Evolutionary conservation across 2,797 vertebrate species (phyloP), one percentile per base, ranked within the genome.

Genomic region (Pyrrhura leucotis): DNA sequence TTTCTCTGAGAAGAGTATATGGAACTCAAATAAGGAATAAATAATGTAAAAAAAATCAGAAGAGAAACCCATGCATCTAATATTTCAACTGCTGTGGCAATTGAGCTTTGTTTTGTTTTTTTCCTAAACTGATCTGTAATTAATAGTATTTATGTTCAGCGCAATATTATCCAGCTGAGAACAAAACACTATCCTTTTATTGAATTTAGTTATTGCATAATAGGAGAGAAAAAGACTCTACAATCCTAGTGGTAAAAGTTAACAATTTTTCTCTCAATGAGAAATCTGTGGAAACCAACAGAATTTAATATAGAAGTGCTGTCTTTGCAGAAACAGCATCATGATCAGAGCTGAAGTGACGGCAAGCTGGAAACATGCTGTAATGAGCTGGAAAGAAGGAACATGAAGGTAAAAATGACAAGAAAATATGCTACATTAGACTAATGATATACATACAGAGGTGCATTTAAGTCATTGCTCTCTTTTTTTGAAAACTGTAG

Each of bases 381-480:
- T 80, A 95, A 90, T 76, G 91, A 90, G 39, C 73, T 86, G 77
- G 56, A 94, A 90, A 94, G 71, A 82, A 51, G 50, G 54, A 94
- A 84, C 15, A 48, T 51, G 47, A 85, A 63, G 40, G 50, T 67
- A 61, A 73, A 66, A 95, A 9, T 65, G 63, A 78, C 47, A 94
- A 79, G 73, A 93, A 90, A 72, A 81, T 62, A 68, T 35, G 39
- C 29, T 59, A 47, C 35, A 58, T 81, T 91, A 66, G 50, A 54
- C 54, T 67, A 67, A 86, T 63, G 51, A 90, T 51, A 75, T 19
- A 79, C 20, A 50, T 51, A 31, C 28, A 82, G 73, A 83, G 40
- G 82, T 67, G 21, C 19, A 54, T 66, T 89, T 53, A 72, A 87
- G 40, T 63, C 5, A 45, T 56, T 87, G 7, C 23, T 74, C 3